Base-by-base conservation (phyloP, 2,113 vertebrate genomes). In the Colius striatus region DNA sequence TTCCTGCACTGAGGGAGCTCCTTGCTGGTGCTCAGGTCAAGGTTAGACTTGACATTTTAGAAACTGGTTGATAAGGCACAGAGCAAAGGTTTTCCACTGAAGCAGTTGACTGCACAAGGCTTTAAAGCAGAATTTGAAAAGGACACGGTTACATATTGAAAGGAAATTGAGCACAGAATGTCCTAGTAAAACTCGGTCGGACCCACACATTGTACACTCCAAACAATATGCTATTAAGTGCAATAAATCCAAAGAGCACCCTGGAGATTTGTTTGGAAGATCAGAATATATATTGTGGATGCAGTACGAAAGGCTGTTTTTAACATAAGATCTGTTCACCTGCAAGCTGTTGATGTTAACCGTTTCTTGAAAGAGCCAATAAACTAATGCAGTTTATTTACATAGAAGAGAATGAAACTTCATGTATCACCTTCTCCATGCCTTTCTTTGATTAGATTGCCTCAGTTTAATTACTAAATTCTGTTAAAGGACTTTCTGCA, bases 381-480 rank as follows among this genome's bases (percentile, higher is more conserved):
- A 89, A 88, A 87, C 88, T 86, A 96, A 95, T 92, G 84, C 78
- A 91, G 71, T 90, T 95, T 94, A 95, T 94, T 94, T 94, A 84
- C 70, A 80, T 26, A 82, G 75, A 55, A 86, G 77, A 82, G 82
- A 96, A 92, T 50, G 67, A 95, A 94, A 92, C 78, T 84, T 90
- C 93, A 92, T 79, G 95, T 94, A 87, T 95, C 94, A 93, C 95
- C 88, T 95, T 96, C 90, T 77, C 80, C 34, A 13, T 85, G 88
- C 85, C 91, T 96, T 89, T 75, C 96, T 95, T 90, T 97, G 95
- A 97, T 97, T 97, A 94, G 91, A 95, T 97, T 97, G 92, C 94
- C 91, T 96, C 77, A 85, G 74, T 93, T 95, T 96, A 97, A 97
- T 97, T 97, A 96, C 87, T 91, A 95, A 97, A 96, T 94, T 95